A percentile compares a stretch with the other conserved stretches of the same genome.
These are phyloP conservation scores for Paelopatides confundens DNA, from an alignment of 53 echinoderm and acorn worm genomes.

Conservation along the genomic window DNA sequence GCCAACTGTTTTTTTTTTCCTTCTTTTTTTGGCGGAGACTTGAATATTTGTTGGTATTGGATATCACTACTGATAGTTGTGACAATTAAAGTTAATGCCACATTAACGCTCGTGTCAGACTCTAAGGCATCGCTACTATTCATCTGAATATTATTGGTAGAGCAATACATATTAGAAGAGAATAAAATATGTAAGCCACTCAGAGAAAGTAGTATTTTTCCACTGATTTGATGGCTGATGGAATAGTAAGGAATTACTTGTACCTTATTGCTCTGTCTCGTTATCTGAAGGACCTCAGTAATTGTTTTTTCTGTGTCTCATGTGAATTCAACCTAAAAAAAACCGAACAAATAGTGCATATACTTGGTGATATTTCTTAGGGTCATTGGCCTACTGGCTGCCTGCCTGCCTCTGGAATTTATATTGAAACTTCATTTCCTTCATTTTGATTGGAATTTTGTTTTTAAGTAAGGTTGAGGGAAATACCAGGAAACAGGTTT, in stretches of 20 bases:
- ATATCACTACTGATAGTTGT: constrained; percentile 17
- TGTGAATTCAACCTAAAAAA: neutral
- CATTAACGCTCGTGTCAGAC: constrained; percentile 17
- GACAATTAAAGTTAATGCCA: constrained; percentile 33
- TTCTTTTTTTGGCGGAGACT: neutral
- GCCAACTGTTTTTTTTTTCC: neutral
- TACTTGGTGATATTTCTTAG: neutral
- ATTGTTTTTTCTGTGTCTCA: neutral
- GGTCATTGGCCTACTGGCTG: neutral
- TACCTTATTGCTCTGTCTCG: neutral
- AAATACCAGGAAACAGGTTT: no score
- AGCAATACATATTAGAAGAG: neutral
- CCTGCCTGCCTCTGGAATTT: neutral
- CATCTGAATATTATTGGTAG: neutral
- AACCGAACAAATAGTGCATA: neutral
- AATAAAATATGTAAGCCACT: neutral
- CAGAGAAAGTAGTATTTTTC: neutral
- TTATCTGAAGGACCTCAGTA: neutral
- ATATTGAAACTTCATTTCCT: neutral
- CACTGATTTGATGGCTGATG: neutral
- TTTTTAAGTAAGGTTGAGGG: no score
- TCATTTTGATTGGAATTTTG: neutral
- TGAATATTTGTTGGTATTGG: neutral
- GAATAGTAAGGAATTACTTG: neutral
- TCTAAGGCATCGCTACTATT: neutral